A percentile compares a stretch with the other conserved stretches of the same genome.
Evolutionary conservation across 2,113 vertebrate genomes (phyloP).

Genomic region (Saimiri boliviensis): DNA sequence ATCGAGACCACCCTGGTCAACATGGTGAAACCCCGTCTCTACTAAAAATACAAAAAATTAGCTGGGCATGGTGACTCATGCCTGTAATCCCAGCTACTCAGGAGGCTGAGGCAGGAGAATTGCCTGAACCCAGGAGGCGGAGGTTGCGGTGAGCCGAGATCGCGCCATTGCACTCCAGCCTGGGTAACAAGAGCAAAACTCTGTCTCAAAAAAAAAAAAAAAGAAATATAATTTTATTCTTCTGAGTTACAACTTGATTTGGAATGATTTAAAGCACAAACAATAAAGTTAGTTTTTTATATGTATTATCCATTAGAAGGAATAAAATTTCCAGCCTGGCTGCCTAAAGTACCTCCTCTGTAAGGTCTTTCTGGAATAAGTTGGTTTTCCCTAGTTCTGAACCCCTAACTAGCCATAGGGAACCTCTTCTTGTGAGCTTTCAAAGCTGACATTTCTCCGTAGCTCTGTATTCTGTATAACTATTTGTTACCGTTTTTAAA

Average conservation of each 20-base stretch:
- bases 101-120: too few species aligned
- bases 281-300: background rate
- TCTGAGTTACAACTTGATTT: background rate
- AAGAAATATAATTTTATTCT: background rate
- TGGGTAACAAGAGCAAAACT: too few species aligned
- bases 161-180: too few species aligned
- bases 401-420: background rate
- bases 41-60: too few species aligned
- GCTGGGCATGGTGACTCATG: too few species aligned
- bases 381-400: background rate
- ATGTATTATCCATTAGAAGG: background rate
- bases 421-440: background rate
- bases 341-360: background rate
- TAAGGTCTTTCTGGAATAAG: background rate
- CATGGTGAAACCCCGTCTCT: too few species aligned
- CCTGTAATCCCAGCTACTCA: too few species aligned
- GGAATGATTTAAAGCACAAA: background rate
- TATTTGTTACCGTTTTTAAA: background rate
- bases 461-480: background rate
- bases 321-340: background rate
- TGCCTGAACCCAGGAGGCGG: too few species aligned
- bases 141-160: too few species aligned
- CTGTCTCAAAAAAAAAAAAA: too few species aligned
- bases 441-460: background rate
- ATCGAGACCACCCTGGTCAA: too few species aligned